Evolutionary conservation across 1,140 invertebrate species (phyloP), one percentile per base, ranked within the genome.

Genomic region (Oedothorax gibbosus): DNA sequence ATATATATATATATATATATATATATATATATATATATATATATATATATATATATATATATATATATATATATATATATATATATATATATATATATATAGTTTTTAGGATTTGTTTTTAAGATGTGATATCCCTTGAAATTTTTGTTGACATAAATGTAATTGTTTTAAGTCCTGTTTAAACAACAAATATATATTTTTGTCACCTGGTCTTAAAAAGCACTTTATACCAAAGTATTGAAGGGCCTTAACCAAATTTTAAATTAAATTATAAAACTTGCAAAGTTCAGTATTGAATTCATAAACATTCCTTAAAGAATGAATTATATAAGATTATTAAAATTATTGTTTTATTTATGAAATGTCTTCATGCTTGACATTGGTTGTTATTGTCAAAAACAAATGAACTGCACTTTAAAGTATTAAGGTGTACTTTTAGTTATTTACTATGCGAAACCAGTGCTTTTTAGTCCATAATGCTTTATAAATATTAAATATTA

Each of bases 201-300:
- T 84, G 72, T 72, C 81, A 76, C 68, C 71, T 75, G 81, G 72
- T 84, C 81, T 84, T 84, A 57, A 75, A 82, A 75, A 75, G 81
- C 71, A 75, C 81, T 84, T 84, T 84, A 71, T 84, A 84, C 81
- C 81, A 84, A 84, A 84, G 81, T 73, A 84, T 76, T 84, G 53
- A 84, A 66, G 51, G 81, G 49, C 14, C 50, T 57, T 66, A 35
- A 35, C 68, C 21, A 66, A 35, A 76, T 68, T 84, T 51, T 62
- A 57, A 84, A 75, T 64, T 66, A n/a, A n/a, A 51, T 18, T 76
- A 4, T 75, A 53, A 64, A 76, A 75, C 50, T 76, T 18, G 21
- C 12, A 54, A 56, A 49, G 64, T 84, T 84, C 56, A 84, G 72
- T 75, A 75, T 84, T 84, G 21, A 62, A 35, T 35, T 73, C 21